Evolutionary conservation across 2,113 vertebrate species (phyloP).

Genomic region (Notothenia coriiceps): DNA sequence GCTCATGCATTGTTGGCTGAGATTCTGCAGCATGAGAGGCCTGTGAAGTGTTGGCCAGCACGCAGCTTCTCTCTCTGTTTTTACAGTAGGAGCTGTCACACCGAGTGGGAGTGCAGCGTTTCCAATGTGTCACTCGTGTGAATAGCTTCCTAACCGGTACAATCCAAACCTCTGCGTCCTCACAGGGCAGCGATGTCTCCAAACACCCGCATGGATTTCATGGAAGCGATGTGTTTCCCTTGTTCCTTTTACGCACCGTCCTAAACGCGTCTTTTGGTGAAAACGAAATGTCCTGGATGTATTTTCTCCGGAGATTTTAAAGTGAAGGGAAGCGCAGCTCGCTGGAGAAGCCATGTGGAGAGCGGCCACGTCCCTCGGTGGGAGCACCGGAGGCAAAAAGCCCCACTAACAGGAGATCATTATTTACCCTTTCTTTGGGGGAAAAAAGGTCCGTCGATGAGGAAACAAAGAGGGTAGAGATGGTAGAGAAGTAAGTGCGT

Average conservation of each 20-base stretch:
- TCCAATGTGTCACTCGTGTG: not conserved
- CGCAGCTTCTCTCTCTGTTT: not conserved
- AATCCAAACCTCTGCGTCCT: not conserved
- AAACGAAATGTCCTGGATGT: conserved; percentile 69
- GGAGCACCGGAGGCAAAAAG: conserved; percentile 20
- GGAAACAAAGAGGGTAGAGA: conserved; percentile 68
- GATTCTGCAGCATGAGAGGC: not conserved
- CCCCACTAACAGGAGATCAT: conserved; percentile 8
- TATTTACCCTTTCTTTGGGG: conserved; percentile 8
- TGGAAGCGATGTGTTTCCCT: conserved; percentile 1
- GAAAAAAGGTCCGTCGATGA: conserved; percentile 64
- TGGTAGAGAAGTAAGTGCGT: conserved; percentile 84
- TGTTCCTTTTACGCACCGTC: not conserved
- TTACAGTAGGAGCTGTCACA: not conserved
- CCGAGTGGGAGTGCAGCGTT: conserved; percentile 2
- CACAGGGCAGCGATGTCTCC: conserved; percentile 28
- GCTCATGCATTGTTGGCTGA: not conserved
- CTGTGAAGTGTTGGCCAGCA: not conserved
- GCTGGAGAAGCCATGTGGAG: conserved; percentile 61
- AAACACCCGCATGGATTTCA: conserved; percentile 42
- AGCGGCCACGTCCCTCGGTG: conserved; percentile 24
- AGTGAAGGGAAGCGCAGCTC: conserved; percentile 32
- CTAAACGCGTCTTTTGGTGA: conserved; percentile 33
- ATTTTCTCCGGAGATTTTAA: conserved; percentile 49
- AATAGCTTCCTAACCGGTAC: conserved; percentile 4